phyloP scores from a whole-genome alignment of 1,140 invertebrate genomes.

The Hypothenemus hampei region DNA sequence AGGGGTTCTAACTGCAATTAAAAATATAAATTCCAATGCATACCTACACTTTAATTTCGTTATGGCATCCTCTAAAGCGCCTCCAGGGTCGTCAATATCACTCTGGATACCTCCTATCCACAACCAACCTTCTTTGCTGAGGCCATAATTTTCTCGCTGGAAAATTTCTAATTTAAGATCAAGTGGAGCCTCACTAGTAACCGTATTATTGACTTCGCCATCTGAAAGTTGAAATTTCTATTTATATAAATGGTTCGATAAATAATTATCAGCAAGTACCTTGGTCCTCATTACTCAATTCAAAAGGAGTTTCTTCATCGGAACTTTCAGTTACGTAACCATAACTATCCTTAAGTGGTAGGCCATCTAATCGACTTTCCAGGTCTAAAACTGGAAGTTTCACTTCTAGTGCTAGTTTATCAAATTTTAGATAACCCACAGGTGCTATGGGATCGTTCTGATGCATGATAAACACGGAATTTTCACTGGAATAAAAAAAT shows the following conservation, averaged over 20 bases:
- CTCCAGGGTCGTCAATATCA: constrained; percentile 48
- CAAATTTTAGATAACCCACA: constrained; percentile 87
- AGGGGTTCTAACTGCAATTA: too few species aligned
- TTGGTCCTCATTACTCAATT: constrained; percentile 49
- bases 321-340: constrained; percentile 56
- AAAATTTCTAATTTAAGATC: constrained; percentile 2
- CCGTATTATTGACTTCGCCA: constrained; percentile 3
- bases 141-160: constrained; percentile 12
- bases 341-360: constrained; percentile 53
- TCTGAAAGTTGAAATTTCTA: too few species aligned
- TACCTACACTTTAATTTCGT: constrained; percentile 76
- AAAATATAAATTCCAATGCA: too few species aligned
- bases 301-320: constrained; percentile 47
- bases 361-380: constrained; percentile 47
- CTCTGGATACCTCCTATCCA: constrained; percentile 74
- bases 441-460: constrained; percentile 88
- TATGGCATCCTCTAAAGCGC: constrained; percentile 61
- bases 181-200: too few species aligned
- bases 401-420: constrained; percentile 69
- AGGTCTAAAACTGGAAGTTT: constrained; percentile 51
- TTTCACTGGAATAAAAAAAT: constrained; percentile 75
- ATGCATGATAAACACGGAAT: constrained; percentile 81
- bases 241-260: too few species aligned
- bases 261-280: constrained; percentile 28
- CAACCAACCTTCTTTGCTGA: constrained; percentile 66